Base-by-base conservation (phyloP, 2,888 invertebrate genomes). In the Octonoba sinensis region DNA sequence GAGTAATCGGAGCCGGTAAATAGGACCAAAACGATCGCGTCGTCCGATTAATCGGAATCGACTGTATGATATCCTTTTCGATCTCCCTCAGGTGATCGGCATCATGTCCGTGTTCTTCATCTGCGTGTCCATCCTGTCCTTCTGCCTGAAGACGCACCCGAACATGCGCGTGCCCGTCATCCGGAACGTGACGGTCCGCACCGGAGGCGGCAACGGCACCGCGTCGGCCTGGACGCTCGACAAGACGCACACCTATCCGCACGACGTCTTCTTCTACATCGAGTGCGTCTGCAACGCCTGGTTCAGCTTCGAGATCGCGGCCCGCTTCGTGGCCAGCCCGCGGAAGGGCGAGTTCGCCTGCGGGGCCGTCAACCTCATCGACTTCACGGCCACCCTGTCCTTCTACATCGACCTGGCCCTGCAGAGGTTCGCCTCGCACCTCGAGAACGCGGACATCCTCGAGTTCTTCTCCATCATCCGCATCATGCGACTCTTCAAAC, bases 391-490 rank as follows among this genome's bases (percentile, higher is more conserved):
- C 65, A 97, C 96, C 0, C 89, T 96, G 84, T 96, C 96, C 87
- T 97, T 98, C 90, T 97, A 97, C 89, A 93, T 94, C 88, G 96
- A 96, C 88, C 92, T 95, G 75, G 91, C 93, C 20, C 91, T 93
- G 16, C 88, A 88, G 72, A 82, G 84, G 69, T 85, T 85, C 57
- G 74, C 84, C 16, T 78, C 87, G 83, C 86, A 88, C 76, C 87
- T 89, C 24, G 92, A 93, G 83, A 92, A 92, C 86, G 92, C 93
- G 0, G 94, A 95, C 85, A 92, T 97, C 76, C 89, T 97, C 86
- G 97, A 98, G 89, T 96, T 97, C 88, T 95, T 98, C 89, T 95
- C 95, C 85, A 97, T 98, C 87, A 96, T 97, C 85, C 92, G 97
- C 87, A 97, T 98, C 86, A 92, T 97, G 88, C 91, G 94, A 83